These are phyloP conservation scores for Pristionchus mayeri DNA, from an alignment of 2,888 invertebrate species.

Conservation along the genomic window DNA sequence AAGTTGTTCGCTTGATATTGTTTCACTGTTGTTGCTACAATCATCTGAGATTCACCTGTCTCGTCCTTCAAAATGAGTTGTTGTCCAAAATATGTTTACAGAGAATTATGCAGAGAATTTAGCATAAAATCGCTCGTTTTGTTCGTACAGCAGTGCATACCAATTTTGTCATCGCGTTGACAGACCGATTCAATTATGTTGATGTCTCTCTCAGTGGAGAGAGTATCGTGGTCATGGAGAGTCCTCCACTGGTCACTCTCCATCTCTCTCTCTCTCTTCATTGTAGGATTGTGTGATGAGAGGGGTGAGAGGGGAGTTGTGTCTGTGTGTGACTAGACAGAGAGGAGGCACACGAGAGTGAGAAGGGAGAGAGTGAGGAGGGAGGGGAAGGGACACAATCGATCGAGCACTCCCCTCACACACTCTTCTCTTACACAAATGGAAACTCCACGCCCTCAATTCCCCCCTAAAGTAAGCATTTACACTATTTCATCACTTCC, in stretches of 20 bases:
- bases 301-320: background rate
- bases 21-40: background rate
- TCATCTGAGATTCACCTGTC: background rate
- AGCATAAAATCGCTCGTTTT: too few species aligned
- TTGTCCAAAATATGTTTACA: too few species aligned
- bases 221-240: background rate
- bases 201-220: too few species aligned
- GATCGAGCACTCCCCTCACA: constrained; percentile 12
- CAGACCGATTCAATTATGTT: too few species aligned
- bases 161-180: too few species aligned
- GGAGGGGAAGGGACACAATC: constrained; percentile 31
- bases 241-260: background rate
- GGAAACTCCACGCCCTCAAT: background rate
- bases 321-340: constrained; percentile 9
- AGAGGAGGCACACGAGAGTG: background rate
- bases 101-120: too few species aligned
- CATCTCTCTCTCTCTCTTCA: background rate
- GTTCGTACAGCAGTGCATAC: too few species aligned
- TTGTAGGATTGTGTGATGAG: constrained; percentile 8
- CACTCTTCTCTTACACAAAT: constrained; percentile 8
- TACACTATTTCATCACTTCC: background rate
- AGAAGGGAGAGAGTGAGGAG: background rate
- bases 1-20: background rate
- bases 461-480: background rate
- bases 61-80: background rate